Conservation (phyloP, 2,888 invertebrate species). For the Euzophera pinguis region DNA sequence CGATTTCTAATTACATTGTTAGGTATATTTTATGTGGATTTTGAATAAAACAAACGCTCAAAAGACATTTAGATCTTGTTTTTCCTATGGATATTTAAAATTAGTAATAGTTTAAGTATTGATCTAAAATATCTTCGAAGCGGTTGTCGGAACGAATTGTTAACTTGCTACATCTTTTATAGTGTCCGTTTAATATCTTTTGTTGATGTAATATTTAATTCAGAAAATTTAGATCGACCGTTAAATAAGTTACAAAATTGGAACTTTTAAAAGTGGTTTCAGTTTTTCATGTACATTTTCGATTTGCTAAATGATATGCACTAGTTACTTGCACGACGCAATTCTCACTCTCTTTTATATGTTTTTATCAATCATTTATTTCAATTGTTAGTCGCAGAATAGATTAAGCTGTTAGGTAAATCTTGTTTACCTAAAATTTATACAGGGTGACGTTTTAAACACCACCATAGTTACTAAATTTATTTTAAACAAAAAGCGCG, state of each 20-base stretch:
- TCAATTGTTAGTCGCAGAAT: conserved; percentile 54
- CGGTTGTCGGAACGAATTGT: conserved; percentile 7
- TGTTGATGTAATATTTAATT: conserved; percentile 34
- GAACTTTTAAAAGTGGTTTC: conserved; percentile 36
- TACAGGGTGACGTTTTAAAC: too few species aligned
- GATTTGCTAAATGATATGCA: conserved; percentile 53
- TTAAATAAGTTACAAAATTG: conserved; percentile 44
- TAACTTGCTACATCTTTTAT: conserved; percentile 13
- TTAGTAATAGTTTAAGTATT: too few species aligned
- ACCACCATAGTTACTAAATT: too few species aligned
- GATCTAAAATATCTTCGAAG: background rate
- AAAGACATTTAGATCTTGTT: too few species aligned
- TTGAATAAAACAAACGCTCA: too few species aligned
- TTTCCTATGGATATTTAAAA: too few species aligned
- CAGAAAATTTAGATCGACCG: conserved; percentile 34
- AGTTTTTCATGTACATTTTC: conserved; percentile 42
- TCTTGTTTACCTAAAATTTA: conserved; percentile 50
- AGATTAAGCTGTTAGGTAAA: conserved; percentile 51
- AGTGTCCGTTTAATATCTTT: conserved; percentile 24
- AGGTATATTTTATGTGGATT: too few species aligned
- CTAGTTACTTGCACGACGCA: conserved; percentile 54
- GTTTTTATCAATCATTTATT: conserved; percentile 26
- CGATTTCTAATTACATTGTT: too few species aligned
- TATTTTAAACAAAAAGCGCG: too few species aligned
- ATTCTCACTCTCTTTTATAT: conserved; percentile 19